These are phyloP conservation scores for Leontocebus nigricollis DNA, from an alignment of 2,797 vertebrate genomes.

Conservation along the genomic window DNA sequence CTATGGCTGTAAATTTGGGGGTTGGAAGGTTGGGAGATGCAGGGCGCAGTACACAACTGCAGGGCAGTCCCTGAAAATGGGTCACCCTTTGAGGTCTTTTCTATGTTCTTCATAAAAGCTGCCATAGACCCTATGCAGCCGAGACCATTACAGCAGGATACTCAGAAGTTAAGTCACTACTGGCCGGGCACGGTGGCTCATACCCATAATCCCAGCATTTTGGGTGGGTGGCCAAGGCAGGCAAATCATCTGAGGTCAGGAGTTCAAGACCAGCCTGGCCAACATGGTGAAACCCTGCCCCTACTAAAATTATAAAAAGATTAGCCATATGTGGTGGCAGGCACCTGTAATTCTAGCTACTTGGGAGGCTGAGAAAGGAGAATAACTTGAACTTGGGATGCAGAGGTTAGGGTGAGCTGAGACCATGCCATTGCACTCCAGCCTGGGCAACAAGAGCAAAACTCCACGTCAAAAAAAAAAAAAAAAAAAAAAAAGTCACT, in stretches of 20 bases:
- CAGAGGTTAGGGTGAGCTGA: neutral
- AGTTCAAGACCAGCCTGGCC: neutral
- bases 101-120: neutral
- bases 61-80: neutral
- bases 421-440: neutral
- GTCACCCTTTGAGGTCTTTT: neutral
- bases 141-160: fast-evolving
- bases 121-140: fast-evolving
- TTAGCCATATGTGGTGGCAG: neutral
- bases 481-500: neutral
- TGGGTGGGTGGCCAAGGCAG: neutral
- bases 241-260: neutral
- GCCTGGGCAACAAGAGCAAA: neutral
- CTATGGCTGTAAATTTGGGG: neutral
- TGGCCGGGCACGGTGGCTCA: neutral
- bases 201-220: neutral
- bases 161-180: neutral
- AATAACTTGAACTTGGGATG: neutral
- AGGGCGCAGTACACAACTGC: neutral
- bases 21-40: neutral
- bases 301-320: neutral
- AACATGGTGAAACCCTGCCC: neutral
- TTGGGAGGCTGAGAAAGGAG: neutral
- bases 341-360: neutral
- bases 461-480: neutral